Evolutionary conservation across 1,140 invertebrate genomes (phyloP), one percentile per base, ranked within the genome.

Genomic region (Zelostemma sp.): DNA sequence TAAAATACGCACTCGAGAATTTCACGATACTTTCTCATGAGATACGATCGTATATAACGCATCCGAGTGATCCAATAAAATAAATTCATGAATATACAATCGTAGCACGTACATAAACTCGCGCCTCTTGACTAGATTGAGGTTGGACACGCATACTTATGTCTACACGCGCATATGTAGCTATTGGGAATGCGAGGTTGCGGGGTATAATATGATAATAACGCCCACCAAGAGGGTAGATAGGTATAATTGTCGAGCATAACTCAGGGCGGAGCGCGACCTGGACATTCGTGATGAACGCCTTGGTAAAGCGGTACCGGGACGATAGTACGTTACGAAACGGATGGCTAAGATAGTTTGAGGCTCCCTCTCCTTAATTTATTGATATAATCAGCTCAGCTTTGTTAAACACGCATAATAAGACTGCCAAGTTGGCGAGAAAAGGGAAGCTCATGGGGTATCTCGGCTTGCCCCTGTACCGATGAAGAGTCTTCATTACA

Each of bases 161-260:
- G 58, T 65, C 49, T 56, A 17, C 33, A 28, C 48, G 47, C 38
- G 61, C 49, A 54, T 55, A 55, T 59, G 60, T 56, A 55, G 59
- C 68, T 57, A 62, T 67, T 60, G 72, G 70, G 68, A 73, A 68
- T 53, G 70, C 68, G 55, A 59, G 61, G 53, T 72, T 76, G 74
- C 77, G 70, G 67, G 71, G 73, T 80, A 76, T 78, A 80, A 81
- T 80, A 80, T 81, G 80, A 81, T 82, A 83, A 83, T 81, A 80
- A 81, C 75, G 77, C 78, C 79, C 76, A 80, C 78, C 72, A 49
- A 55, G 45, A 59, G 72, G 74, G 61, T 75, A 80, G 76, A 81
- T 79, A 75, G 80, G 75, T 82, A 80, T 82, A 82, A 83, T 84
- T 82, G 82, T 84, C 80, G 77, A 79, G 79, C 80, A 82, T 84